A percentile compares a stretch with the other conserved stretches of the same genome.
These are phyloP conservation scores for Smittia aterrima DNA, from an alignment of 2,888 invertebrate genomes.

Conservation along the genomic window DNA sequence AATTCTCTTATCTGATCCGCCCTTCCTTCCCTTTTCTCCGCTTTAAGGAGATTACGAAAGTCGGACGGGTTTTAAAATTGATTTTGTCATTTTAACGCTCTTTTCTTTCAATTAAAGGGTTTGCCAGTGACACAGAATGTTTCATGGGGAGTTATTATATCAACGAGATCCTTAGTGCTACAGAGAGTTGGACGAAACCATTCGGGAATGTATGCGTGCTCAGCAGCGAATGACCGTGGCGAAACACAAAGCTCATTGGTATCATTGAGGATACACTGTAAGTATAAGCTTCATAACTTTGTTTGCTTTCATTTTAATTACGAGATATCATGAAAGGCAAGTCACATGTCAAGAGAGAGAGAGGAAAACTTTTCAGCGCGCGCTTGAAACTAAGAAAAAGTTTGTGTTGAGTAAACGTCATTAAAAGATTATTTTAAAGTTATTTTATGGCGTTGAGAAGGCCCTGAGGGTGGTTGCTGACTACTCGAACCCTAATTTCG, in stretches of 20 bases:
- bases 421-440: too few species aligned
- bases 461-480: too few species aligned
- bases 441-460: too few species aligned
- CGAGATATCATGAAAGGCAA: neutral
- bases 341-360: neutral
- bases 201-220: slow-evolving; percentile 80
- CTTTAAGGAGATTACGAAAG: neutral
- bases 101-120: slow-evolving; percentile 58
- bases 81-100: slow-evolving; percentile 39
- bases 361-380: neutral
- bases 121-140: slow-evolving; percentile 75
- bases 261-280: slow-evolving; percentile 77
- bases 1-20: neutral
- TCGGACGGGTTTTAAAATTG: neutral
- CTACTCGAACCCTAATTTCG: too few species aligned
- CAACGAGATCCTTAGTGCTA: slow-evolving; percentile 82
- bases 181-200: slow-evolving; percentile 80
- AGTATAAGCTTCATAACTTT: slow-evolving; percentile 54
- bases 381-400: neutral
- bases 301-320: neutral
- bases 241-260: slow-evolving; percentile 77
- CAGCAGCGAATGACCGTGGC: slow-evolving; percentile 78
- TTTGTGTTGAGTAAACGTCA: too few species aligned
- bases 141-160: slow-evolving; percentile 80
- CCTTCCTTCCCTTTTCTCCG: neutral